phyloP scores from a whole-genome alignment of 2,113 vertebrate genomes.

The Parus major region DNA sequence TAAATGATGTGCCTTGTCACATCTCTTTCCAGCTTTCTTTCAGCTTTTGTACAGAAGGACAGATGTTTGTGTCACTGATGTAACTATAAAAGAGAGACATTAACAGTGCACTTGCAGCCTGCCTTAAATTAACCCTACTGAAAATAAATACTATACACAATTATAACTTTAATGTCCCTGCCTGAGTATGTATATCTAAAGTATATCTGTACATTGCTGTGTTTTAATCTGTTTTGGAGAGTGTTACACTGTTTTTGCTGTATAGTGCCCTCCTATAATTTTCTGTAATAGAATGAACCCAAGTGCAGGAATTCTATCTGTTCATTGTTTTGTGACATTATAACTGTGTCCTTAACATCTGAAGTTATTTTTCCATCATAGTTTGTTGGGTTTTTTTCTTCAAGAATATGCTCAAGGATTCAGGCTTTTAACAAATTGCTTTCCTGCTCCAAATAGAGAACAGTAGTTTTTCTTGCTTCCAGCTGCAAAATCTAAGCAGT shows the following conservation, averaged over 20 bases:
- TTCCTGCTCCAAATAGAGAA: not conserved
- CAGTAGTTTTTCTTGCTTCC: not conserved
- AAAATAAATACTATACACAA: not conserved
- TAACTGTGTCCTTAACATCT: not conserved
- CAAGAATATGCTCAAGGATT: not conserved
- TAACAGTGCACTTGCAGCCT: not conserved
- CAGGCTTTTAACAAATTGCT: not conserved
- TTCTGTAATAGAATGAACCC: not conserved
- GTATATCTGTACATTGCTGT: not conserved
- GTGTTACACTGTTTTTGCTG: not conserved
- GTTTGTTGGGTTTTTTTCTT: not conserved
- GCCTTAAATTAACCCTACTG: not conserved
- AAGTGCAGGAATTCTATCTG: not conserved
- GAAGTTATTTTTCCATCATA: not conserved
- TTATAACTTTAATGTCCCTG: not conserved
- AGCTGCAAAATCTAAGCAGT: not conserved
- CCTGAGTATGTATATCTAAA: not conserved
- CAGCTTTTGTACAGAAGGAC: not conserved
- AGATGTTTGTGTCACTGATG: not conserved
- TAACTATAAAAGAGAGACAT: not conserved
- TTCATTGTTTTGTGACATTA: not conserved
- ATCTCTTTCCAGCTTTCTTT: not conserved
- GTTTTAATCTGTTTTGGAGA: not conserved
- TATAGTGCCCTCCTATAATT: not conserved
- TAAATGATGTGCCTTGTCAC: not conserved